Evolutionary conservation across 2,888 invertebrate genomes (phyloP).

Genomic region (Lithophane socia): DNA sequence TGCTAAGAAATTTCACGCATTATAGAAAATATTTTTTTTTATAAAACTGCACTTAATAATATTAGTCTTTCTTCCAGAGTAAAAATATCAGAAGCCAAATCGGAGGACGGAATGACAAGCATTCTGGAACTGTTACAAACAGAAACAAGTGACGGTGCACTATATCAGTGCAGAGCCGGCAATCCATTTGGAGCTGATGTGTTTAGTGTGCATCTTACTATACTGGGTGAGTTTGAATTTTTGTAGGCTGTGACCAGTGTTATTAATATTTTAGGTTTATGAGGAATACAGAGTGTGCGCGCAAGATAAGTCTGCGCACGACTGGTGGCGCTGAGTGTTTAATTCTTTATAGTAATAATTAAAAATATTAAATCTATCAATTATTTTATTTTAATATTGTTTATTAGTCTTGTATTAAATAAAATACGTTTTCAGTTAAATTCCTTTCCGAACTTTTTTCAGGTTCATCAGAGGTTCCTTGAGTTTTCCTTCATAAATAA

Average conservation of each 20-base stretch:
- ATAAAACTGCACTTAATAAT: neutral
- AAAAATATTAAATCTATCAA: no score
- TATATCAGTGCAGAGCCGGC: constrained; percentile 87
- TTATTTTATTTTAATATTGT: no score
- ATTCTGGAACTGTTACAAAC: constrained; percentile 84
- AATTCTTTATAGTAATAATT: no score
- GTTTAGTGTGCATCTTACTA: constrained; percentile 83
- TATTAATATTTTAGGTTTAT: neutral
- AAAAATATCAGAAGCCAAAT: constrained; percentile 87
- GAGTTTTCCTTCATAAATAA: no score
- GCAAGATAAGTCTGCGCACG: no score
- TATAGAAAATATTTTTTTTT: no score
- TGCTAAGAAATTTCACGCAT: neutral
- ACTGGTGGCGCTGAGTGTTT: no score
- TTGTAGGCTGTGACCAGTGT: neutral
- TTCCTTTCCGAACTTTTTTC: no score
- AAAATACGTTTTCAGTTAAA: no score
- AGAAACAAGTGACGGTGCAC: constrained; percentile 84
- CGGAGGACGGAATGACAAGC: constrained; percentile 85
- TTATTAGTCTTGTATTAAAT: no score
- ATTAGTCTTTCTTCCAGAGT: constrained; percentile 72
- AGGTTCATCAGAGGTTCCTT: no score
- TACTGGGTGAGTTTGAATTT: constrained; percentile 79
- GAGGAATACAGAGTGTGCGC: neutral
- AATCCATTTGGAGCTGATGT: constrained; percentile 88